Percentiles rank a stretch among this genome's conserved stretches.
Evolutionary conservation across 2,113 vertebrate genomes (phyloP).

Genomic region (Callithrix jacchus): DNA sequence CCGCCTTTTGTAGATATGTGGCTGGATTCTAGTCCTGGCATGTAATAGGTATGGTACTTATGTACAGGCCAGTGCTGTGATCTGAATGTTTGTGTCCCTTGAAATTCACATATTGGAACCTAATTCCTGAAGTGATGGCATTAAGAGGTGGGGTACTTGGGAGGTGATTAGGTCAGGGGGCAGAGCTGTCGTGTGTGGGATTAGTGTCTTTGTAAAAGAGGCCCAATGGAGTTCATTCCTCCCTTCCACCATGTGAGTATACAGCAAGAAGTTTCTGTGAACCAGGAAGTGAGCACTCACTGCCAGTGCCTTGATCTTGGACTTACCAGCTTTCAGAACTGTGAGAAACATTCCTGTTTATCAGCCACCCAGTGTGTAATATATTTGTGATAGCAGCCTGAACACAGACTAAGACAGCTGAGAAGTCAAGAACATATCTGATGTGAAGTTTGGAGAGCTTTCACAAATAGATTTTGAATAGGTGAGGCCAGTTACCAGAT

Average conservation of each 20-base stretch:
- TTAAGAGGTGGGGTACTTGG: background rate
- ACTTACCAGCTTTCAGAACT: background rate
- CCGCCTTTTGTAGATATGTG: background rate
- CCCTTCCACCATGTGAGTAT: background rate
- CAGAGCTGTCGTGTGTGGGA: background rate
- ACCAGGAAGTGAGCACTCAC: background rate
- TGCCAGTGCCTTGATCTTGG: background rate
- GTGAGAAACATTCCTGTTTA: background rate
- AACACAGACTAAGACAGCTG: background rate
- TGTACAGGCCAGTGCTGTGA: background rate
- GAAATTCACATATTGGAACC: background rate
- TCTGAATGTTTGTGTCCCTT: background rate
- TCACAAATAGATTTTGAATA: background rate
- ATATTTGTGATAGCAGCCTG: background rate
- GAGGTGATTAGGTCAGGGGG: background rate
- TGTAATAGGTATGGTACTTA: background rate
- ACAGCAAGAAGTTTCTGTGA: background rate
- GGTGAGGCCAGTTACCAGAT: background rate
- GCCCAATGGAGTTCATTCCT: background rate
- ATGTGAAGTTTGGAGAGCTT: background rate
- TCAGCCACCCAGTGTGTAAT: background rate
- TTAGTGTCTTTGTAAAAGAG: background rate
- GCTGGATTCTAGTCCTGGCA: background rate
- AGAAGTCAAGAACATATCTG: background rate
- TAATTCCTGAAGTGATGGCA: background rate